phyloP scores from a whole-genome alignment of 2,797 vertebrate genomes.

The Sebastes glaucus region DNA sequence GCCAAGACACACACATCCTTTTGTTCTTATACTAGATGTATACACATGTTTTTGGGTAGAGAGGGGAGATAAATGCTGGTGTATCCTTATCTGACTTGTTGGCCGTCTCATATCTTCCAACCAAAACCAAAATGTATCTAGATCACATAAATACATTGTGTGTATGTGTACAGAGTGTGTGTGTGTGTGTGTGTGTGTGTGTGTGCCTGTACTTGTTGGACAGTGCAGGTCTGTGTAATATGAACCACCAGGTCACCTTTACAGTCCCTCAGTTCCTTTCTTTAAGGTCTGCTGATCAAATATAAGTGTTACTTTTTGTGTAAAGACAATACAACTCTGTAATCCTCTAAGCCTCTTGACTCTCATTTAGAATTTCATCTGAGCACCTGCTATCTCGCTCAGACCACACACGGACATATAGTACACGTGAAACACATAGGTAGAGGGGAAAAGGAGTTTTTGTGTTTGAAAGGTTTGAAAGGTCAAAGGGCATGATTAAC shows the following conservation, averaged over 20 bases:
- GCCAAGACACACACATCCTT: not conserved
- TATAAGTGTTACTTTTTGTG: conserved; percentile 64
- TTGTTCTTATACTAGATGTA: not conserved
- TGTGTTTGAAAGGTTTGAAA: conserved; percentile 40
- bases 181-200: conserved; percentile 44
- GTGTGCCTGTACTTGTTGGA: conserved; percentile 43
- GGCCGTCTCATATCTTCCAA: not conserved
- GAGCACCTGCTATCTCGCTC: conserved; percentile 31
- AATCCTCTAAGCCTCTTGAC: conserved; percentile 42
- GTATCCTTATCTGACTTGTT: not conserved
- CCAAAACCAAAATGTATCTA: not conserved
- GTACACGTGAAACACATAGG: conserved; percentile 5
- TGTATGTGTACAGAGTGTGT: conserved; percentile 29
- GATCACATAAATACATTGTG: not conserved
- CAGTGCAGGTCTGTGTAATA: conserved; percentile 64
- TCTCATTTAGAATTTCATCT: conserved; percentile 33
- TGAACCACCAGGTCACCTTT: conserved; percentile 65
- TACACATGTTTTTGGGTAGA: not conserved
- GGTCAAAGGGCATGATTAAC: conserved; percentile 29
- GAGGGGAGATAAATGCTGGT: not conserved
- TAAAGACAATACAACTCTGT: conserved; percentile 48
- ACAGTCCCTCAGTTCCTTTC: conserved; percentile 28
- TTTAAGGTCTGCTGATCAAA: conserved; percentile 68
- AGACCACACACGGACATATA: conserved; percentile 56
- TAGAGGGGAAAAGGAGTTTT: not conserved